phyloP scores from a whole-genome alignment of 1,140 invertebrate species.

The Bombus confusus region DNA sequence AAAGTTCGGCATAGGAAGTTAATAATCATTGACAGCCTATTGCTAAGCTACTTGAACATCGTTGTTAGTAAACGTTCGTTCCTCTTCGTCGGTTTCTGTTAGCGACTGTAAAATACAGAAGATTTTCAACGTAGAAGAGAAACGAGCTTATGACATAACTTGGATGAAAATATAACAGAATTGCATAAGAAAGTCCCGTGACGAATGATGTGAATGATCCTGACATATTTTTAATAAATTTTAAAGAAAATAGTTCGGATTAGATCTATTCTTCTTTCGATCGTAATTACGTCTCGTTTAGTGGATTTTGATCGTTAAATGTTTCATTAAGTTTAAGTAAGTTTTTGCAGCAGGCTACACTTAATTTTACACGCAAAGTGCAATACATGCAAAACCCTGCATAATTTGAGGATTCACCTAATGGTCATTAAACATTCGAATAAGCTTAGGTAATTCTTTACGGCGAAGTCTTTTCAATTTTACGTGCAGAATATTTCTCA shows the following conservation, averaged over 20 bases:
- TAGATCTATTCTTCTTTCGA: too few species aligned
- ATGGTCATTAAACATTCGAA: too few species aligned
- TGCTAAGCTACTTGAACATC: background rate
- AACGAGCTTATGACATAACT: fast-evolving
- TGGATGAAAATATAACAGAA: background rate
- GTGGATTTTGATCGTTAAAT: too few species aligned
- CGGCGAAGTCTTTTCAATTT: background rate
- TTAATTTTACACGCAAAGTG: too few species aligned
- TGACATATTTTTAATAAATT: background rate
- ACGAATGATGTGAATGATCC: background rate
- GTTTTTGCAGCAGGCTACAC: too few species aligned
- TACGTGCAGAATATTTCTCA: background rate
- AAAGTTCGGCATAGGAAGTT: background rate
- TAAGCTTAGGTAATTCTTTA: background rate
- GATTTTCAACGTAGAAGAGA: background rate
- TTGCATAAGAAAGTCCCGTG: background rate
- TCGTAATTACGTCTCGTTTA: too few species aligned
- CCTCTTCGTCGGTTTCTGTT: background rate
- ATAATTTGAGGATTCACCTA: too few species aligned
- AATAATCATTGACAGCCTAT: background rate
- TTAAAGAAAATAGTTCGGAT: background rate
- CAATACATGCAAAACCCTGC: background rate
- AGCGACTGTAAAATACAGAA: background rate
- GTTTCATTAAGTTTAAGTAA: too few species aligned
- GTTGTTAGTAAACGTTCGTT: background rate